A percentile compares a stretch with the other conserved stretches of the same genome.
phyloP scores from a whole-genome alignment of 2,888 invertebrate genomes.

The Agrotis segetum region DNA sequence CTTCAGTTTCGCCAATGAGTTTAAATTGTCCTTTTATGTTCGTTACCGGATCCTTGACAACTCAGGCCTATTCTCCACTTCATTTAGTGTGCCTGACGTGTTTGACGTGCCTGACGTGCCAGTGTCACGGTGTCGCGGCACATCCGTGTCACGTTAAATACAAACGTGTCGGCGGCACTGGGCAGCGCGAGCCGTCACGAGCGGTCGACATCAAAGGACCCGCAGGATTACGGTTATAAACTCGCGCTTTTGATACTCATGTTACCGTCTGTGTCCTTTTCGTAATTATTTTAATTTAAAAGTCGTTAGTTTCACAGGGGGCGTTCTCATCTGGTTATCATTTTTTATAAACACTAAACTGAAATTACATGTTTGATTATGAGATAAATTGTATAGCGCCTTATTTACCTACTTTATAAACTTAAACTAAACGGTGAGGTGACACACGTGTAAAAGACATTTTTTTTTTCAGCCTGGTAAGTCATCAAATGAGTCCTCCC shows the following conservation, averaged over 20 bases:
- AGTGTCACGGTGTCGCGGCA: constrained; percentile 10
- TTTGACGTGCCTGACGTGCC: background rate
- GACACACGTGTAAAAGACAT: too few species aligned
- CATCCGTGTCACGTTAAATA: constrained; percentile 37
- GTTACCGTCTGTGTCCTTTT: constrained; percentile 8
- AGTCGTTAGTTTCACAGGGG: background rate
- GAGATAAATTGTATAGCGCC: too few species aligned
- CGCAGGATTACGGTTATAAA: constrained; percentile 45
- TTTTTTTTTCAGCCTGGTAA: too few species aligned
- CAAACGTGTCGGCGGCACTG: constrained; percentile 39
- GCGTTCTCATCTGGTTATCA: background rate
- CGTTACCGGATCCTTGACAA: too few species aligned
- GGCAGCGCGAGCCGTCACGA: background rate
- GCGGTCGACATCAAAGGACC: constrained; percentile 48
- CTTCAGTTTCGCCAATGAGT: too few species aligned
- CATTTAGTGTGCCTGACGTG: constrained; percentile 12
- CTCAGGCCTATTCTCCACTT: background rate
- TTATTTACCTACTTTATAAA: too few species aligned
- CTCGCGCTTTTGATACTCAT: constrained; percentile 39
- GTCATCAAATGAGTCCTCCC: too few species aligned
- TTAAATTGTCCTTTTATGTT: background rate
- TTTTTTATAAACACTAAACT: background rate
- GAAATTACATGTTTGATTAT: too few species aligned
- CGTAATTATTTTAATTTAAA: constrained; percentile 27
- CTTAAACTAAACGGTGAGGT: too few species aligned